A percentile compares a stretch with the other conserved stretches of the same genome.
Conservation (phyloP, 2,888 invertebrate genomes). For the Dryobota labecula region DNA sequence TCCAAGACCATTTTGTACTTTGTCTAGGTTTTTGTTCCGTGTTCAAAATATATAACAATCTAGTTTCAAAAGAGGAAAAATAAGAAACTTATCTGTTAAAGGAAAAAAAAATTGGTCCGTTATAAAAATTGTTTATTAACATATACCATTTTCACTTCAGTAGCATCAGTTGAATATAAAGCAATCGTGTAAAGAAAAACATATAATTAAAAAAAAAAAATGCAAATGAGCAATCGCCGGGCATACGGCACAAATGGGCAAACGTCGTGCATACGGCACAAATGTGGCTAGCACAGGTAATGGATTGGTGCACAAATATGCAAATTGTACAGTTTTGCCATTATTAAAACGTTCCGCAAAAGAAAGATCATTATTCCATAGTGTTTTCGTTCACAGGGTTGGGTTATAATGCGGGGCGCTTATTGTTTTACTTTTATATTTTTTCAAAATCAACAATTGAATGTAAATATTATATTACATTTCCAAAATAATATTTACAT, state of each 20-base stretch:
- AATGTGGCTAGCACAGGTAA: slow-evolving; percentile 74
- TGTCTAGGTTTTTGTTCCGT: slow-evolving; percentile 36
- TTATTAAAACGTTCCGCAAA: slow-evolving; percentile 82
- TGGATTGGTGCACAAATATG: slow-evolving; percentile 82
- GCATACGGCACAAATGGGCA: neutral
- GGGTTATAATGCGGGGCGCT: slow-evolving; percentile 8
- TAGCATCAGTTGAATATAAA: slow-evolving; percentile 9
- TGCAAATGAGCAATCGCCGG: slow-evolving; percentile 48
- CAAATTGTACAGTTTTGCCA: slow-evolving; percentile 81
- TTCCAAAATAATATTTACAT: no score
- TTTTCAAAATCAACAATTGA: neutral
- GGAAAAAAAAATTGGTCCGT: no score
- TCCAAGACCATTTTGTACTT: slow-evolving; percentile 11
- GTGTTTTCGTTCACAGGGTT: slow-evolving; percentile 73
- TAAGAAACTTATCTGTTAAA: no score
- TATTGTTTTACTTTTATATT: neutral
- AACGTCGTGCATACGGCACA: slow-evolving; percentile 54
- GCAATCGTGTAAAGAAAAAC: slow-evolving; percentile 32
- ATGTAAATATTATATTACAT: no score
- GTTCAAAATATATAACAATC: slow-evolving; percentile 11
- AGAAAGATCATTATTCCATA: slow-evolving; percentile 77
- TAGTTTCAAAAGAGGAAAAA: neutral
- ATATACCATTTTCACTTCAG: neutral
- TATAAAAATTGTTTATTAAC: no score
- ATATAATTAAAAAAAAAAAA: slow-evolving; percentile 35